Conservation (phyloP, 1,140 invertebrate genomes). For the Solenopsis invicta region DNA sequence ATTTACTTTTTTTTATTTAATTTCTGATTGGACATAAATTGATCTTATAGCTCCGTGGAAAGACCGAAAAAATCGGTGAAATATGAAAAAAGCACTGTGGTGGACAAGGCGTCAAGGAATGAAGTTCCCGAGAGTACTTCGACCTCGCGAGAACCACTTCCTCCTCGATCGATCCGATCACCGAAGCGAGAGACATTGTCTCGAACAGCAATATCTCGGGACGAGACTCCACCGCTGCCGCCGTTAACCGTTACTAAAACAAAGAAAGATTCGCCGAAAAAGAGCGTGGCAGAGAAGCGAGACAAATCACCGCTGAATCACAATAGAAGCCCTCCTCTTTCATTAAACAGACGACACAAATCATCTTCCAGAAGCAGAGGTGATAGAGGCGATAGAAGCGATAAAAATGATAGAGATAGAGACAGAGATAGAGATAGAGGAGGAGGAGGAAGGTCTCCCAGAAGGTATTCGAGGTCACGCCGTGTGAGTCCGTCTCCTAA, state of each 20-base stretch:
- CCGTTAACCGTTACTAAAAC: slow-evolving; percentile 12
- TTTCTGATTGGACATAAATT: slow-evolving; percentile 30
- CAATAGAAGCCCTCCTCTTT: slow-evolving; percentile 64
- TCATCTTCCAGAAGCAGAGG: slow-evolving; percentile 73
- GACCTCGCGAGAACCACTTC: slow-evolving; percentile 38
- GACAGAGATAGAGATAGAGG: slow-evolving; percentile 26
- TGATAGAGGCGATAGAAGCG: slow-evolving; percentile 58
- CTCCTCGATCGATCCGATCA: slow-evolving; percentile 71
- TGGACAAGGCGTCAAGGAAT: slow-evolving; percentile 68
- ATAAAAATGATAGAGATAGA: background rate
- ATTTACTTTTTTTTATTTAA: slow-evolving; percentile 28
- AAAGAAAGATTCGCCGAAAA: slow-evolving; percentile 77
- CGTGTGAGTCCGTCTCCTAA: slow-evolving; percentile 78
- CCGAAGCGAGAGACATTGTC: slow-evolving; percentile 69
- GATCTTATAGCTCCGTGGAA: slow-evolving; percentile 79
- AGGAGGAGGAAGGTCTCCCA: slow-evolving; percentile 75
- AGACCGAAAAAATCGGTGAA: slow-evolving; percentile 80
- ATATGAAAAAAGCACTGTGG: slow-evolving; percentile 71
- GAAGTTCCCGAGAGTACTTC: slow-evolving; percentile 72
- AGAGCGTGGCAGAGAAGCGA: slow-evolving; percentile 55
- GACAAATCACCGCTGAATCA: slow-evolving; percentile 71
- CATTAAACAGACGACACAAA: slow-evolving; percentile 67
- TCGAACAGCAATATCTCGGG: slow-evolving; percentile 65
- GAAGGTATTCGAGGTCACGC: slow-evolving; percentile 79
- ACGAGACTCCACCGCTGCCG: slow-evolving; percentile 70